Conservation (phyloP, 2,888 invertebrate species). For the Cremastinae sp. region DNA sequence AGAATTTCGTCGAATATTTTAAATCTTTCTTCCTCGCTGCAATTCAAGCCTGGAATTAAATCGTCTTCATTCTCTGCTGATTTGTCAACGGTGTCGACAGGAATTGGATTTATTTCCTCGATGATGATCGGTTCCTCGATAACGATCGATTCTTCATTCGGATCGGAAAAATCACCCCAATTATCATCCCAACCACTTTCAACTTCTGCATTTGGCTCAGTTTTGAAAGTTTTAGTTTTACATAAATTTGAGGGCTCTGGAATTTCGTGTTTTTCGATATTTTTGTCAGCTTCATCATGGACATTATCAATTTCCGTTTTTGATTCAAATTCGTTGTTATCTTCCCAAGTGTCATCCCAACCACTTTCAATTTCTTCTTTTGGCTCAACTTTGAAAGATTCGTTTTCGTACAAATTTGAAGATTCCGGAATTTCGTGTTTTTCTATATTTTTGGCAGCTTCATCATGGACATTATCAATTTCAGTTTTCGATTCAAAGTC, state of each 20-base stretch:
- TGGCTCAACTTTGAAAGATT: slow-evolving; percentile 50
- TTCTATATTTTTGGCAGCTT: too few species aligned
- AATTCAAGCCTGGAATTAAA: slow-evolving; percentile 52
- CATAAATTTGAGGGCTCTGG: slow-evolving; percentile 39
- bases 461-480: too few species aligned
- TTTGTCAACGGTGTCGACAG: slow-evolving; percentile 35
- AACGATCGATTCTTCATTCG: slow-evolving; percentile 57
- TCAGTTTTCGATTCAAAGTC: slow-evolving; percentile 30
- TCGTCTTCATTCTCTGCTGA: slow-evolving; percentile 26
- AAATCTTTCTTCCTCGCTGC: slow-evolving; percentile 70
- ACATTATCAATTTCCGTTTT: slow-evolving; percentile 7
- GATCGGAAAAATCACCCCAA: slow-evolving; percentile 75
- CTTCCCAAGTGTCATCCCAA: slow-evolving; percentile 74
- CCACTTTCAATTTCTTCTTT: slow-evolving; percentile 58
- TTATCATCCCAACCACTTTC: slow-evolving; percentile 70
- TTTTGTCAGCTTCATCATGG: too few species aligned
- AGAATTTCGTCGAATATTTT: slow-evolving; percentile 67
- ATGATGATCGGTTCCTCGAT: slow-evolving; percentile 54
- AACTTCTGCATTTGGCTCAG: slow-evolving; percentile 48
- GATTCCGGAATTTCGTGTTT: background rate
- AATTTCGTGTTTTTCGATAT: background rate
- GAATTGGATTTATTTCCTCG: slow-evolving; percentile 54
- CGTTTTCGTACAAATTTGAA: slow-evolving; percentile 45
- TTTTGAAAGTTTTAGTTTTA: slow-evolving; percentile 50
- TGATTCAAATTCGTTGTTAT: slow-evolving; percentile 52